phyloP scores from a whole-genome alignment of 2,113 vertebrate species.

The Gopherus evgoodei region DNA sequence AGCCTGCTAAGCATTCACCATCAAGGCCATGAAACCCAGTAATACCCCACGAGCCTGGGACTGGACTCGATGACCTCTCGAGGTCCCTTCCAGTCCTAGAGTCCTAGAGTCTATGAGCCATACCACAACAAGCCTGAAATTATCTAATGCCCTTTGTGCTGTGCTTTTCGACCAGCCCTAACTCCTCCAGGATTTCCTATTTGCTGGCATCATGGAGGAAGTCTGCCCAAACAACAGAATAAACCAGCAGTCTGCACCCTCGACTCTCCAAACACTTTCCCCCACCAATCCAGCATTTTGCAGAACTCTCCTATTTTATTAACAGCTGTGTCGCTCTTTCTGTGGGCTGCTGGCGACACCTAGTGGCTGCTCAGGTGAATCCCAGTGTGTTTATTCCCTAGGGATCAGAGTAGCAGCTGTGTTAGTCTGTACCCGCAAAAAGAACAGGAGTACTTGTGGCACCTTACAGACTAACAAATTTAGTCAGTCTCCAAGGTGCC shows the following conservation, averaged over 20 bases:
- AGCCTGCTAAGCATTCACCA: not conserved
- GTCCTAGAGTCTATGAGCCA: too few species aligned
- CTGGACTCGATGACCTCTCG: too few species aligned
- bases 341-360: constrained; percentile 51
- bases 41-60: not conserved
- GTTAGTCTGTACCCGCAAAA: too few species aligned
- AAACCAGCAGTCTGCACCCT: not conserved
- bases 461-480: too few species aligned
- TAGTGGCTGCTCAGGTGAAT: constrained; percentile 6
- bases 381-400: not conserved
- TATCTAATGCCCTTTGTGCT: not conserved
- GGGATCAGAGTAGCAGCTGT: not conserved
- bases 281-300: not conserved
- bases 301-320: not conserved
- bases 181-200: not conserved
- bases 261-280: not conserved
- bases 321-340: not conserved
- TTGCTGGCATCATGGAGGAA: not conserved
- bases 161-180: not conserved
- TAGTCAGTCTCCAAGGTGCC: too few species aligned
- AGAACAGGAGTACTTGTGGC: too few species aligned
- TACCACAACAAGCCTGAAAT: not conserved
- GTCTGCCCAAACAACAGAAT: not conserved
- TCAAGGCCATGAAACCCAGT: not conserved
- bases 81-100: too few species aligned